phyloP scores from a whole-genome alignment of 2,797 vertebrate genomes.

The Poecilia picta region DNA sequence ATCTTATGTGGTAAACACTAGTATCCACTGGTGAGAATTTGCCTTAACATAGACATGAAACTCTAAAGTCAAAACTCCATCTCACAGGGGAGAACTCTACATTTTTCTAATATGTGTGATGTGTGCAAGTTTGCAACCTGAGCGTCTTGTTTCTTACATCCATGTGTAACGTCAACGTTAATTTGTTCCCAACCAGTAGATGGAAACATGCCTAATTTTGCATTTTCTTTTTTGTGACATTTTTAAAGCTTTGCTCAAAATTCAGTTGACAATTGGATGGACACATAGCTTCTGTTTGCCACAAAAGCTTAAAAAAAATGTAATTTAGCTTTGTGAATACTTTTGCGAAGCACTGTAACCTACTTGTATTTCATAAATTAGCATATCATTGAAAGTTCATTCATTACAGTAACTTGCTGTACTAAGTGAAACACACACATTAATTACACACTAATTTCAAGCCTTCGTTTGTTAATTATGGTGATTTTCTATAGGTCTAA shows the following conservation, averaged over 20 bases:
- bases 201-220: not conserved
- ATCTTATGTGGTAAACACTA: not conserved
- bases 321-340: not conserved
- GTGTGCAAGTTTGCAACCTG: not conserved
- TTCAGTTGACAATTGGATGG: not conserved
- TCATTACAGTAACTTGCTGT: not conserved
- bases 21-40: too few species aligned
- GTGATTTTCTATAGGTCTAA: not conserved
- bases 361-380: not conserved
- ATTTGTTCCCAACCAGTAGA: too few species aligned
- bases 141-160: not conserved
- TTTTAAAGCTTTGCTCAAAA: not conserved
- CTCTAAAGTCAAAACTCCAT: too few species aligned
- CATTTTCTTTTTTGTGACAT: not conserved
- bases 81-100: not conserved
- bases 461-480: not conserved
- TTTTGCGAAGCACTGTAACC: not conserved
- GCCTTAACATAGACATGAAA: too few species aligned
- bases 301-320: not conserved
- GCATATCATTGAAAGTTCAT: not conserved
- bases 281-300: not conserved
- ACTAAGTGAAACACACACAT: not conserved
- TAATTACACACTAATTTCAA: not conserved
- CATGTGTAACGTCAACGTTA: not conserved
- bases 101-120: not conserved